Evolutionary conservation across 2,888 invertebrate genomes (phyloP).

Genomic region (Auanema sp.): DNA sequence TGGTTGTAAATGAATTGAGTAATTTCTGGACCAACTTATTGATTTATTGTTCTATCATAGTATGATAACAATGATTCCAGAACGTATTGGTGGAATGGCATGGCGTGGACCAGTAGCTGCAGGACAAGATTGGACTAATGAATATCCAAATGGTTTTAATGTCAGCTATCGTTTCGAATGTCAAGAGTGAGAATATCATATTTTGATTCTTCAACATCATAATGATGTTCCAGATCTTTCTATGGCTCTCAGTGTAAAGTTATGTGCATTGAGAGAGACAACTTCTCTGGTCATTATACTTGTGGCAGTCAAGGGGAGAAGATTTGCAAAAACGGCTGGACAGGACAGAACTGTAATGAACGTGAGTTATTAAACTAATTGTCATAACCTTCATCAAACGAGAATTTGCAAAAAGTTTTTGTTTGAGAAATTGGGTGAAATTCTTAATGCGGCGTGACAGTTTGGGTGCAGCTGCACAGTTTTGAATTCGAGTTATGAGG

Average conservation of each 20-base stretch:
- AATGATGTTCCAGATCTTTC: not conserved
- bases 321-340: constrained; percentile 15
- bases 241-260: constrained; percentile 14
- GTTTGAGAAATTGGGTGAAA: too few species aligned
- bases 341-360: constrained; percentile 14
- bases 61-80: constrained; percentile 14
- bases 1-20: not conserved
- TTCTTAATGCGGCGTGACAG: too few species aligned
- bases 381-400: too few species aligned
- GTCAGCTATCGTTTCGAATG: constrained; percentile 9
- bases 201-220: not conserved
- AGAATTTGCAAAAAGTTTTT: too few species aligned
- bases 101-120: constrained; percentile 11
- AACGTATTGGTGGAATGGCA: not conserved
- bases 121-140: constrained; percentile 10
- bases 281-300: constrained; percentile 13
- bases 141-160: not conserved
- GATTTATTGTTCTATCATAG: too few species aligned
- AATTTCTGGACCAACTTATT: too few species aligned
- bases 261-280: constrained; percentile 7
- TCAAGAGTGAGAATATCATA: not conserved
- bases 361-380: constrained; percentile 6
- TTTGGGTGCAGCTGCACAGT: too few species aligned
- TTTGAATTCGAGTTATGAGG: too few species aligned
- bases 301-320: constrained; percentile 12